Percentiles rank a stretch among this genome's conserved stretches.
These are phyloP conservation scores for Palythoa grandiflora DNA, from an alignment of 92 coral and sea anemone genomes.

Conservation along the genomic window DNA sequence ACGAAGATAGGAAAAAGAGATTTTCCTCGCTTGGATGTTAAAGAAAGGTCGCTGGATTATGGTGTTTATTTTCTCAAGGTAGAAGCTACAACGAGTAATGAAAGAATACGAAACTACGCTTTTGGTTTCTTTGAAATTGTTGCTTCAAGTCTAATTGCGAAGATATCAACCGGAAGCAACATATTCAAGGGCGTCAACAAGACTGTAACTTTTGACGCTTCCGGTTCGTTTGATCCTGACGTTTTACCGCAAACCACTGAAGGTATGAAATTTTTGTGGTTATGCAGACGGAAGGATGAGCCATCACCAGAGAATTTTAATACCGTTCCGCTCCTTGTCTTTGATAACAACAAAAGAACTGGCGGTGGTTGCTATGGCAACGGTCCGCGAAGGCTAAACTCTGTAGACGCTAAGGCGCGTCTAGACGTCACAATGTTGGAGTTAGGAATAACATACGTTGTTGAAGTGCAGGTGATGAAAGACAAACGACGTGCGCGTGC, in stretches of 20 bases:
- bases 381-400: slow-evolving; percentile 39
- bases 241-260: slow-evolving; percentile 17
- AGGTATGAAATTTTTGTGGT: slow-evolving; percentile 32
- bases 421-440: neutral
- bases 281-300: slow-evolving; percentile 23
- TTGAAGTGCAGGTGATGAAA: slow-evolving; percentile 24
- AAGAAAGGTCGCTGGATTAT: slow-evolving; percentile 27
- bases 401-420: neutral
- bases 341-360: neutral
- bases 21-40: slow-evolving; percentile 3
- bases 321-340: neutral
- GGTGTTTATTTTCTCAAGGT: slow-evolving; percentile 31
- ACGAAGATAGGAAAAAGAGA: neutral
- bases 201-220: slow-evolving; percentile 25
- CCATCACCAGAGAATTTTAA: neutral
- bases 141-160: slow-evolving; percentile 2
- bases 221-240: slow-evolving; percentile 39
- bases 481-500: slow-evolving; percentile 12
- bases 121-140: slow-evolving; percentile 41
- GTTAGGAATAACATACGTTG: slow-evolving; percentile 25
- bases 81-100: slow-evolving; percentile 12
- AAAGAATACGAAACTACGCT: slow-evolving; percentile 32
- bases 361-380: slow-evolving; percentile 47
- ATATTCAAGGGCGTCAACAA: slow-evolving; percentile 15
- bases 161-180: neutral